Evolutionary conservation across 2,797 vertebrate species (phyloP), one percentile per base, ranked within the genome.

Genomic region (Anguilla obscura): DNA sequence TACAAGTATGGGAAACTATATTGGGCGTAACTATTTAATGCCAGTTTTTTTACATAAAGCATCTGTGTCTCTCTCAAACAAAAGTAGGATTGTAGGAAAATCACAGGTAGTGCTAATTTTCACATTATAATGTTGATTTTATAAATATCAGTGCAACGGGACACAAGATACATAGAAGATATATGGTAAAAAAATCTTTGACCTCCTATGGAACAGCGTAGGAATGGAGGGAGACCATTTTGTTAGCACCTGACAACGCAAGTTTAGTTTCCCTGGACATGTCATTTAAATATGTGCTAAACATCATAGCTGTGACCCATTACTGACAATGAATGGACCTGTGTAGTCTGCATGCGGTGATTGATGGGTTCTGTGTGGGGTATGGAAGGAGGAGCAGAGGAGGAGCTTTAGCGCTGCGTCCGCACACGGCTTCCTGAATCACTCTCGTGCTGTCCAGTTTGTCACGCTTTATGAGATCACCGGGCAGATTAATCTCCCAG

Each of bases 21-120:
- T 84, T 3, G 76, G n/a, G 5, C 16, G 56, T 63, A 66, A 60
- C 56, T n/a, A 50, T 85, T 85, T 71, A 16, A 88, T 30, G 63
- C 30, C 45, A 74, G 50, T 40, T 88, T 88, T 89, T 83, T 36
- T 85, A 86, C 87, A 89, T 87, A 89, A 88, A 86, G 85, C 89
- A 91, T 82, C 87, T 88, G 87, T 87, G 71, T 58, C 21, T 63
- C 50, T 60, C 18, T 71, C 83, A 56, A 85, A 71, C 24, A 89
- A 56, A 86, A 79, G 84, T 30, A 82, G 24, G 14, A 56, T 18
- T 89, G 63, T 30, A 10, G 33, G 48, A 76, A 40, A 36, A 18
- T 21, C 74, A 40, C 36, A 76, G 33, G 74, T 33, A 76, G 40
- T 7, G 36, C 74, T 18, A 33, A 71, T 30, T 30, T 71, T 71